Evolutionary conservation across 2,888 invertebrate species (phyloP), one percentile per base, ranked within the genome.

Genomic region (Leptopilina drosophilae): DNA sequence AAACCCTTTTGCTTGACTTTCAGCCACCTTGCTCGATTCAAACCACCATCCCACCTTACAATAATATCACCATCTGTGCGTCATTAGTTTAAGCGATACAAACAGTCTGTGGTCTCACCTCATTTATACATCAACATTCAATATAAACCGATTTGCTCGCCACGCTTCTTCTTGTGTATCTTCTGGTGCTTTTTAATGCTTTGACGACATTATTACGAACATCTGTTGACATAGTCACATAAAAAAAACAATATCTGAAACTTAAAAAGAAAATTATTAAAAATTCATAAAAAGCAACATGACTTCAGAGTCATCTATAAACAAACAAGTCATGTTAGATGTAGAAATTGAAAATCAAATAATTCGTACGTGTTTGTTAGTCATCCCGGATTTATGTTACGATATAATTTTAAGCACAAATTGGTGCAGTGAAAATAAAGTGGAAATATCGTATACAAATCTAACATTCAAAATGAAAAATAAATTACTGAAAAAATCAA

Each of bases 71-170:
- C 90, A 89, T 89, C 88, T 90, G 90, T 88, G 87, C 86, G 90
- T 91, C 90, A 90, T 91, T 91, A 91, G 90, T 88, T 88, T 90
- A 90, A 90, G 88, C 90, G 90, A 86, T 90, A 90, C 90, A 89
- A 89, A 88, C 87, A 87, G 87, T 83, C 83, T 62, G 80, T 79
- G 82, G 59, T 79, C 82, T 81, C 82, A 82, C 81, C 78, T 80
- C 77, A 49, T 69, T 14, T 53, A 69, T 11, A 26, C 14, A 49
- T 26, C 14, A 26, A 49, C 49, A 12, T 49, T 12, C 49, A 49
- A 49, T 49, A 49, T 49, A 33, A 26, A 56, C 53, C 73, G 56
- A 56, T 73, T 73, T 73, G 33, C 33, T 73, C 73, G 73, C 56
- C 26, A 33, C 73, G 33, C 73, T 73, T 56, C 56, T 56, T n/a